Evolutionary conservation across 2,888 invertebrate genomes (phyloP), one percentile per base, ranked within the genome.

Genomic region (Caenorhabditis afra): DNA sequence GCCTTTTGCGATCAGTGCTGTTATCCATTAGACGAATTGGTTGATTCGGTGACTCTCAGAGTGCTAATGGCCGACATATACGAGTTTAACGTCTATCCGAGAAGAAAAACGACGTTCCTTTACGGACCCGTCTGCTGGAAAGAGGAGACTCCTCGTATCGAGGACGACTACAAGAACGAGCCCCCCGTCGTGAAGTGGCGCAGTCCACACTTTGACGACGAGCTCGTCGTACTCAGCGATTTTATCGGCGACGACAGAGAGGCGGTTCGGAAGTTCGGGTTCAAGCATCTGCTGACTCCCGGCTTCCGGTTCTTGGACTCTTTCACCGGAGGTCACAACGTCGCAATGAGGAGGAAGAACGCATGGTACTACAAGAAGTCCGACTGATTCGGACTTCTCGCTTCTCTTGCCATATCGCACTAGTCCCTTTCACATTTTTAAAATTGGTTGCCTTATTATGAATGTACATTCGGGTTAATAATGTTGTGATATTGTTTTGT

Each of bases 51-150:
- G 7, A 61, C 74, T 0, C 66, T 83, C 20, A 66, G 86, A 16
- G 58, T 75, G 0, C 80, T 87, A 75, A 62, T 86, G 65, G 75
- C 77, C 18, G 74, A 76, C 37, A 70, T 88, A 20, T 86, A 83
- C 49, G 74, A 80, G 11, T 79, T 59, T 45, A 83, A 86, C 53
- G 39, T 88, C 14, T 86, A 85, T 68, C 83, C 81, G 0, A 73
- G 57, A 37, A 65, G 58, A 55, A 64, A 67, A 8, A 22, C 20
- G 11, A 39, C 14, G n/a, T 87, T 84, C 58, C 79, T 75, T 14
- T 79, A 68, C 22, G 87, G 88, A 0, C 88, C 88, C 1, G 70
- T 88, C n/a, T 88, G 88, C 49, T 73, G 79, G 66, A 12, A 61
- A 1, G 53, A 64, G 0, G 84, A 83, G 14, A 66, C 73, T 10